Percentiles rank a stretch among this genome's conserved stretches.
phyloP scores from a whole-genome alignment of 2,888 invertebrate species.

The Plagodis pulveraria region DNA sequence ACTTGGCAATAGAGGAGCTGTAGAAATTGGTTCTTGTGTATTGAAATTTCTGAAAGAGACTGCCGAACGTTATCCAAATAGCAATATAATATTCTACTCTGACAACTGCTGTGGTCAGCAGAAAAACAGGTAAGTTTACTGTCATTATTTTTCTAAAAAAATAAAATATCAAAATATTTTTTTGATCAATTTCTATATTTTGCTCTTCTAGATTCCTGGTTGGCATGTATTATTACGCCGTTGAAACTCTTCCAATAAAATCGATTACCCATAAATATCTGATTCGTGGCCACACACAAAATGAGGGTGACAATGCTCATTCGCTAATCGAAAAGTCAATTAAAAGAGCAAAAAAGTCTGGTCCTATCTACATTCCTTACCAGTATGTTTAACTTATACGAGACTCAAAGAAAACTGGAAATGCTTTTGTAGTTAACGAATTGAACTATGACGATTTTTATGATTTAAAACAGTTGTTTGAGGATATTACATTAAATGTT shows the following conservation, averaged over 20 bases:
- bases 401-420: no score
- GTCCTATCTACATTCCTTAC: slow-evolving; percentile 38
- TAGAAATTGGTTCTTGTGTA: slow-evolving; percentile 35
- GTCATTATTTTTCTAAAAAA: no score
- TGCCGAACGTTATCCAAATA: slow-evolving; percentile 22
- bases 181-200: neutral
- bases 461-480: no score
- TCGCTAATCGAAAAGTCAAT: slow-evolving; percentile 41
- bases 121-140: slow-evolving; percentile 23
- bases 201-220: slow-evolving; percentile 6
- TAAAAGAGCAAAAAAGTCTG: slow-evolving; percentile 31
- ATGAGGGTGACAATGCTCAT: slow-evolving; percentile 40
- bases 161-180: no score
- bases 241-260: slow-evolving; percentile 26
- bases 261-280: slow-evolving; percentile 18
- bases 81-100: slow-evolving; percentile 30
- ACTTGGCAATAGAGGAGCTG: slow-evolving; percentile 26
- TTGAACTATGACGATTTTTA: no score
- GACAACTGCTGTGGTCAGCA: slow-evolving; percentile 36
- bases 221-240: slow-evolving; percentile 18
- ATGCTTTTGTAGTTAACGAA: no score
- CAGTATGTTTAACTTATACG: slow-evolving; percentile 25
- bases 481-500: no score
- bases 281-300: slow-evolving; percentile 42
- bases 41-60: slow-evolving; percentile 29